Evolutionary conservation across 2,888 invertebrate genomes (phyloP), one percentile per base, ranked within the genome.

Genomic region (Mythimna pallens): DNA sequence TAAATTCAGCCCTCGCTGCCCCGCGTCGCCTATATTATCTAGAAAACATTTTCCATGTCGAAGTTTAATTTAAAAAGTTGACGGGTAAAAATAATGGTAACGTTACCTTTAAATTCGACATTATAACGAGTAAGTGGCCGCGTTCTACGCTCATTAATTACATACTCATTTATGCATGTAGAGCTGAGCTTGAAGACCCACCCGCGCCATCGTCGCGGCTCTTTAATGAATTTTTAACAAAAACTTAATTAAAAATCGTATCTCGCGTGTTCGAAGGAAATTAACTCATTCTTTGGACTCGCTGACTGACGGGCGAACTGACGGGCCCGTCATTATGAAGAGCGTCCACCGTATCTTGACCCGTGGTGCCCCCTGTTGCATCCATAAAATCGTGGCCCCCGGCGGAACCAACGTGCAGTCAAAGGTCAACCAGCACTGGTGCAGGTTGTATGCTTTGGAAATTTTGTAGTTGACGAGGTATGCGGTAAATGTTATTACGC

Each of bases 241-340:
- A 96, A 96, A 96, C 95, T 95, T 96, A 96, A 96, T 96, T 96
- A 96, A 96, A 96, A 95, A 95, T 94, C 93, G 94, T 96, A 95
- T 96, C 95, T 95, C 93, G 92, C 93, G 92, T 94, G 95, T 93
- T 94, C 94, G 93, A 94, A 96, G 96, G 96, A 96, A 96, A 96
- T 96, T 96, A 96, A 96, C 96, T 95, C 96, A 95, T 96, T 95
- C 95, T 94, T 93, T 89, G 94, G 91, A 92, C 91, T 89, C 92
- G 92, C 89, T 94, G 95, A 95, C 92, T 96, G 96, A 96, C 96
- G 94, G 93, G 80, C 86, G 88, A 92, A 93, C 92, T 93, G 95
- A 95, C 94, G 94, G 93, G 89, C 89, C 93, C 92, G 91, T 95
- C 95, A 95, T 95, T 95, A 95, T 89, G 80, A 82, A 79, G 86